Percentiles rank a stretch among this genome's conserved stretches.
Conservation (phyloP, 1,140 invertebrate species). For the Oreohelix idahoensis region DNA sequence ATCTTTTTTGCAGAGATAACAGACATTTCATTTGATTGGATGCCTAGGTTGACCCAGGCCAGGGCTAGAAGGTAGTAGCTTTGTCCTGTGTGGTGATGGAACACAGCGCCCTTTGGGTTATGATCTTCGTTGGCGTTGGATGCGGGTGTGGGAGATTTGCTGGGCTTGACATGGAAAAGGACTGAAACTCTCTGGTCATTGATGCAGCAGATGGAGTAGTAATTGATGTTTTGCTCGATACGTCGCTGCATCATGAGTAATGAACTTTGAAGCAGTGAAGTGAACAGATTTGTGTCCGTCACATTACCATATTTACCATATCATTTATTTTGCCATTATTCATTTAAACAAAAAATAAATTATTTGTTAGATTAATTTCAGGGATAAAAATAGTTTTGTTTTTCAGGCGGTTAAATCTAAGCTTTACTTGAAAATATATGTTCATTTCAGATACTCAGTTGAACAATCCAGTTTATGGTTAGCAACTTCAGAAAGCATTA, state of each 20-base stretch:
- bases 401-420: too few species aligned
- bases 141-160: not conserved
- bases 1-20: conserved; percentile 44
- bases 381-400: too few species aligned
- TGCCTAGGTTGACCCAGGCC: conserved; percentile 38
- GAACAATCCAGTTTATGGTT: too few species aligned
- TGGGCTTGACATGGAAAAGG: conserved; percentile 9
- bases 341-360: not conserved
- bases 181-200: not conserved
- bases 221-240: not conserved
- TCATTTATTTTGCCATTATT: conserved; percentile 1
- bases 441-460: too few species aligned
- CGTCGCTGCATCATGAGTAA: not conserved
- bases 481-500: too few species aligned
- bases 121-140: conserved; percentile 11
- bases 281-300: conserved; percentile 18
- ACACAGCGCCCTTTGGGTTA: conserved; percentile 3
- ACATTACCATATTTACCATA: not conserved
- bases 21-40: conserved; percentile 37
- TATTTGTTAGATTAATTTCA: too few species aligned
- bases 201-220: conserved; percentile 3
- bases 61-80: conserved; percentile 26
- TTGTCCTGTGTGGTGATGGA: conserved; percentile 35
- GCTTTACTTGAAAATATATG: too few species aligned
- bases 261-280: conserved; percentile 5